A percentile compares a stretch with the other conserved stretches of the same genome.
phyloP scores from a whole-genome alignment of 2,113 vertebrate species.

The Corythornis vintsioides region DNA sequence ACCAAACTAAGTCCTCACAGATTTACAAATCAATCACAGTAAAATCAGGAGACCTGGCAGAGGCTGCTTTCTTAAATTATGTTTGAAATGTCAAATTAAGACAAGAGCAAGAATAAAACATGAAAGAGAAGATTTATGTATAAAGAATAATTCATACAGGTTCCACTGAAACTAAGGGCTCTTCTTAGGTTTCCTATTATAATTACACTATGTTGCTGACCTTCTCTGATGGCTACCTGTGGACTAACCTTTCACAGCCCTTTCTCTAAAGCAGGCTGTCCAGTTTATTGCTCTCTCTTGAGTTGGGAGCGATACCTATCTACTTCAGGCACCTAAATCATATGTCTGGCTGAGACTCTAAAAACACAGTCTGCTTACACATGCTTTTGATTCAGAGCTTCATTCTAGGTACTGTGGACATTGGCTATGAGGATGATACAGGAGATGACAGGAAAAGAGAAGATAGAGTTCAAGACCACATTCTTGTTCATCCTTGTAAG shows the following conservation, averaged over 20 bases:
- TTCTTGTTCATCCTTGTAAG: not conserved
- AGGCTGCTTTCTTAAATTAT: not conserved
- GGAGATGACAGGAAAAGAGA: not conserved
- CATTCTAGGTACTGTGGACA: not conserved
- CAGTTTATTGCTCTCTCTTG: not conserved
- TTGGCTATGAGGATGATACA: not conserved
- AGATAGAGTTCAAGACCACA: not conserved
- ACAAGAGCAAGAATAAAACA: not conserved
- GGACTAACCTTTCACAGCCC: not conserved
- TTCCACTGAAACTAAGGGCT: not conserved
- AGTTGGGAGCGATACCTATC: not conserved
- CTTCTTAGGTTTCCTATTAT: not conserved
- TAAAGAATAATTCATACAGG: not conserved
- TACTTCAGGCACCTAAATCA: not conserved
- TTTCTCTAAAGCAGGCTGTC: not conserved
- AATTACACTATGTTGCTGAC: not conserved
- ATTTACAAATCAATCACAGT: conserved; percentile 23
- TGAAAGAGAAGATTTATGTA: not conserved
- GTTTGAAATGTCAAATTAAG: conserved; percentile 24
- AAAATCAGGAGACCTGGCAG: not conserved
- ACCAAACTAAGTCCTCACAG: not conserved
- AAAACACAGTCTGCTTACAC: not conserved
- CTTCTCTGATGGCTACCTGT: not conserved
- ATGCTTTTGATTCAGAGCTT: not conserved
- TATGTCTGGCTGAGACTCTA: not conserved